Percentiles rank a stretch among this genome's conserved stretches.
phyloP scores from a whole-genome alignment of 1,140 invertebrate genomes.

The Conopomorpha cramerella region DNA sequence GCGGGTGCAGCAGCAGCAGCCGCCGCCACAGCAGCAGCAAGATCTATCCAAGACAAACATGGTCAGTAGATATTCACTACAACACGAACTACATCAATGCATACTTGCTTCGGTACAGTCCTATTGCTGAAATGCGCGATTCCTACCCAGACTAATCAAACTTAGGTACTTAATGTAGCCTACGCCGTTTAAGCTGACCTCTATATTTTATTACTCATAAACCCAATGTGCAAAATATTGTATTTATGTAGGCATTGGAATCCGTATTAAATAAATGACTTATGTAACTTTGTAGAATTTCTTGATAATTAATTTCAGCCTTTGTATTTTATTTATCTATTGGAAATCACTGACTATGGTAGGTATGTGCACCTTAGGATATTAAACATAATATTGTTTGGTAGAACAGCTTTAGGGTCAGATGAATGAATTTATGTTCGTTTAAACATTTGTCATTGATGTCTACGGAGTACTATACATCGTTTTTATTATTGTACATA shows the following conservation, averaged over 20 bases:
- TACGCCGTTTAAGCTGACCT: background rate
- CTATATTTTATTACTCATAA: background rate
- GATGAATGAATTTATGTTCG: too few relatives aligned
- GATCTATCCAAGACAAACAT: constrained; percentile 40
- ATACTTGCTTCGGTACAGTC: too few relatives aligned
- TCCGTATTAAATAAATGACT: too few relatives aligned
- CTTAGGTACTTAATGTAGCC: background rate
- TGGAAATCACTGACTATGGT: background rate
- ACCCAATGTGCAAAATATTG: background rate
- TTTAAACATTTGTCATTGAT: too few relatives aligned
- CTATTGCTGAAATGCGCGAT: too few relatives aligned
- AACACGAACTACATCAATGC: background rate
- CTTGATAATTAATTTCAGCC: too few relatives aligned
- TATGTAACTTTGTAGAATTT: too few relatives aligned
- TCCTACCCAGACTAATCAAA: too few relatives aligned
- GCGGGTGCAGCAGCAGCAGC: constrained; percentile 31
- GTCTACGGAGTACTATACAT: too few relatives aligned
- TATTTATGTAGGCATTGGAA: too few relatives aligned
- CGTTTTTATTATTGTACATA: constrained; percentile 1
- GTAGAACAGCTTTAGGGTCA: background rate
- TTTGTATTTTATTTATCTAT: too few relatives aligned
- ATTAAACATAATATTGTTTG: background rate
- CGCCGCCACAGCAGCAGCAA: constrained; percentile 34
- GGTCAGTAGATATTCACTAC: constrained; percentile 12
- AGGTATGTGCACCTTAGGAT: background rate